A percentile compares a stretch with the other conserved stretches of the same genome.
Evolutionary conservation across 2,797 vertebrate species (phyloP).

Genomic region (Hemibagrus guttatus): DNA sequence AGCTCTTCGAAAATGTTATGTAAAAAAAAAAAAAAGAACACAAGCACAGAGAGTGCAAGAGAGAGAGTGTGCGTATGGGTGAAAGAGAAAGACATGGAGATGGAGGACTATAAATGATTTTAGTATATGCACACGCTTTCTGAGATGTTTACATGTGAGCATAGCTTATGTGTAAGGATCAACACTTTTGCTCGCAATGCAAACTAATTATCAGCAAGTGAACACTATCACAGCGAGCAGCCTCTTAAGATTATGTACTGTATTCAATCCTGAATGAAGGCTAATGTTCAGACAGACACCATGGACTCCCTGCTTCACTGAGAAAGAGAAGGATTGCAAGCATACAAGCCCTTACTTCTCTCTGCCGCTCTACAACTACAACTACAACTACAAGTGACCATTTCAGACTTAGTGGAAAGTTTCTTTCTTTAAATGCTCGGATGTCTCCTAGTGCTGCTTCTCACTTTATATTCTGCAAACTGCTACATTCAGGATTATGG

Average conservation of each 20-base stretch:
- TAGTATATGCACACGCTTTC: not conserved
- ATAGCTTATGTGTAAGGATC: not conserved
- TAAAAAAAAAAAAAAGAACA: constrained; percentile 62
- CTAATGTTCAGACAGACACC: not conserved
- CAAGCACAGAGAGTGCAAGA: constrained; percentile 7
- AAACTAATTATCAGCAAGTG: constrained; percentile 3
- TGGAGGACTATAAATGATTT: not conserved
- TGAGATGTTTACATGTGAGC: constrained; percentile 27
- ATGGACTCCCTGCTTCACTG: not conserved
- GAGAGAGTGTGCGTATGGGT: constrained; percentile 36
- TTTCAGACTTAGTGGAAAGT: not conserved
- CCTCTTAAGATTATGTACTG: constrained; percentile 9
- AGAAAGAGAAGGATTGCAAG: constrained; percentile 8
- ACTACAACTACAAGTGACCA: no score
- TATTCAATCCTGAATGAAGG: not conserved
- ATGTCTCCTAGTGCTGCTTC: not conserved
- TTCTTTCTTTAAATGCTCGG: not conserved
- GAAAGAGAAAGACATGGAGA: constrained; percentile 36
- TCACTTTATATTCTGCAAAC: constrained; percentile 4
- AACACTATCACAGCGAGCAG: not conserved
- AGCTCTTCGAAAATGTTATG: constrained; percentile 97
- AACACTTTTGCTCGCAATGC: not conserved
- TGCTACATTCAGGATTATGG: not conserved
- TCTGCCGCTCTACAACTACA: not conserved
- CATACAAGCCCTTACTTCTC: not conserved